Evolutionary conservation across 2,797 vertebrate genomes (phyloP), one percentile per base, ranked within the genome.

Genomic region (Cheirogaleus major): DNA sequence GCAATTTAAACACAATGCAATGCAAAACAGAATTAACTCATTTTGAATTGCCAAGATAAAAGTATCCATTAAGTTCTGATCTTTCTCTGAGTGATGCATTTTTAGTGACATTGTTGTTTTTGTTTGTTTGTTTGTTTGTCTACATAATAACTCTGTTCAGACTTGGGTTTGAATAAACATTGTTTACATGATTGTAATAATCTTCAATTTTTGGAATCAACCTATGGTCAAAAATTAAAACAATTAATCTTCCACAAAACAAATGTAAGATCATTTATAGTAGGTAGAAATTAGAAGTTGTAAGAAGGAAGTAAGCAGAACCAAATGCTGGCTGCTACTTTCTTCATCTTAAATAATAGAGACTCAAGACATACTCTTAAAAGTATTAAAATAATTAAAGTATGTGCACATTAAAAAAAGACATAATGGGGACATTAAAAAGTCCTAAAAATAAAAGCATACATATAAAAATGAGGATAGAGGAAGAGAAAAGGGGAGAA

Each of bases 331-430:
- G 13, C 7, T 45, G 38, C 32, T 59, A 76, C 48, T 59, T 83
- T 48, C 45, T 50, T 45, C 20, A 38, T 41, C 45, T 13, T 82
- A 76, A 67, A 30, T 23, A 25, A 12, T 75, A 13, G 41, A 69
- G 41, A 30, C 7, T 67, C 1, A 25, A 78, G 18, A 52, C 35
- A 20, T 89, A 25, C 20, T 57, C 38, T 9, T 14, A 14, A 4
- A 27, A 23, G 2, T 38, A 27, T 1, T 30, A 4, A 3, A 25
- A 67, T 32, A 59, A 48, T 50, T 0, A 0, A 27, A 11, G 0
- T 2, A 4, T 17, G 13, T 41, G 4, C 20, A 41, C n/a, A 78
- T 69, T 38, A 38, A 7, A 38, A 7, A n/a, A 41, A 35, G 5
- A 38, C n/a, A 41, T n/a, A 89, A 30, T 15, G 0, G 65, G 70